Conservation (phyloP, 2,888 invertebrate genomes). For the Stenurella melanura region DNA sequence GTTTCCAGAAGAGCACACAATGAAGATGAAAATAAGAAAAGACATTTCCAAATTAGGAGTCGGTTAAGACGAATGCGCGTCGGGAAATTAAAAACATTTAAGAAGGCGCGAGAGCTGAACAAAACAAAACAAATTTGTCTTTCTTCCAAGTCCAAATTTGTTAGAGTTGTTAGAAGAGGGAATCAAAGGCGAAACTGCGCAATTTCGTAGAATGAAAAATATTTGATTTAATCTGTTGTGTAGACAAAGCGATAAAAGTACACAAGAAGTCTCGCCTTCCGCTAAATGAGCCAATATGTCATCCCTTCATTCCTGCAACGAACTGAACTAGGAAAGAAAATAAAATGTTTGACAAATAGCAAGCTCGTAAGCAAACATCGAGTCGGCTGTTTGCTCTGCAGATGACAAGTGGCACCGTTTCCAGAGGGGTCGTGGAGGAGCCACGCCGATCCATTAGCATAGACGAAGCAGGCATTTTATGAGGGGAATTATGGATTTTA, state of each 20-base stretch:
- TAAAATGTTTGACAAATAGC: conserved; percentile 73
- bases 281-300: conserved; percentile 71
- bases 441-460: conserved; percentile 66
- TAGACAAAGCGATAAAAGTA: conserved; percentile 73
- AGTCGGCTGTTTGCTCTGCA: conserved; percentile 70
- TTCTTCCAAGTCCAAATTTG: conserved; percentile 49
- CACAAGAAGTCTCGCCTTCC: conserved; percentile 71
- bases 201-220: conserved; percentile 69
- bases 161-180: conserved; percentile 50
- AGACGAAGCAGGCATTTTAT: conserved; percentile 62
- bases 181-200: conserved; percentile 49
- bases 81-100: conserved; percentile 19
- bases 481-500: conserved; percentile 63
- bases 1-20: too few relatives aligned
- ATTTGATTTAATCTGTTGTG: conserved; percentile 74
- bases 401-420: conserved; percentile 71
- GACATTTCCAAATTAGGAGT: neutral
- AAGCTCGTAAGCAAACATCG: conserved; percentile 71
- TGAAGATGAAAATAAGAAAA: neutral
- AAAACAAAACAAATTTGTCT: conserved; percentile 38
- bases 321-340: conserved; percentile 70
- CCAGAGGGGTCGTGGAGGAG: conserved; percentile 57
- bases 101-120: neutral
- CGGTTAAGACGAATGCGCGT: neutral
- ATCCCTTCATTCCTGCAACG: conserved; percentile 62